phyloP scores from a whole-genome alignment of 2,113 vertebrate species.

The Lasiurus borealis region DNA sequence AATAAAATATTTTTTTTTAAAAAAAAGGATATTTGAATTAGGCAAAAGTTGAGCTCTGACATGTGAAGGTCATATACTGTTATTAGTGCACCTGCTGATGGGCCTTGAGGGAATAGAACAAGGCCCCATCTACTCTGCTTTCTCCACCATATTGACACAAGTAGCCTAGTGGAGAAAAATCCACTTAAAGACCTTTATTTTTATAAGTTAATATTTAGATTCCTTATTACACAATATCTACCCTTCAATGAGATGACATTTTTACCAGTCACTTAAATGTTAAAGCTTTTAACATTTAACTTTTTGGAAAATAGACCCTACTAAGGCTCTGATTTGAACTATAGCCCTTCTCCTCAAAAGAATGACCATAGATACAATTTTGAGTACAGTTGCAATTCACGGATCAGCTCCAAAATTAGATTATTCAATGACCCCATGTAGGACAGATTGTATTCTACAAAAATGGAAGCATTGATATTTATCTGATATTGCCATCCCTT shows the following conservation, averaged over 20 bases:
- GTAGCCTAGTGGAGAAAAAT: neutral
- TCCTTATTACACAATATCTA: neutral
- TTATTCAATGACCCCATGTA: neutral
- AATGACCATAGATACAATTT: neutral
- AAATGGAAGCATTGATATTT: neutral
- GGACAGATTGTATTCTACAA: neutral
- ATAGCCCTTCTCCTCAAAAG: neutral
- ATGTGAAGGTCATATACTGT: neutral
- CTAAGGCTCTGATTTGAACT: neutral
- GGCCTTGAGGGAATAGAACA: neutral
- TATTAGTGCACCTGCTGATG: neutral
- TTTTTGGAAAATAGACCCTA: neutral
- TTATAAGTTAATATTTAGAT: neutral
- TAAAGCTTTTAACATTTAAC: neutral
- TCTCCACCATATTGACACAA: neutral
- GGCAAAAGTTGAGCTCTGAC: neutral
- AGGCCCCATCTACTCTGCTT: neutral
- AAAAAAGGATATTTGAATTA: neutral
- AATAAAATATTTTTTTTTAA: too few species aligned
- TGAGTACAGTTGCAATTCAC: neutral
- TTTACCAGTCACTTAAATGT: neutral
- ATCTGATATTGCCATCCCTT: neutral
- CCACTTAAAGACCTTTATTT: neutral
- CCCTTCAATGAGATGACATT: neutral
- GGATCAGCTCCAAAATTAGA: neutral